Evolutionary conservation across 1,140 invertebrate species (phyloP), one percentile per base, ranked within the genome.

Genomic region (Tetragonula clypearis): DNA sequence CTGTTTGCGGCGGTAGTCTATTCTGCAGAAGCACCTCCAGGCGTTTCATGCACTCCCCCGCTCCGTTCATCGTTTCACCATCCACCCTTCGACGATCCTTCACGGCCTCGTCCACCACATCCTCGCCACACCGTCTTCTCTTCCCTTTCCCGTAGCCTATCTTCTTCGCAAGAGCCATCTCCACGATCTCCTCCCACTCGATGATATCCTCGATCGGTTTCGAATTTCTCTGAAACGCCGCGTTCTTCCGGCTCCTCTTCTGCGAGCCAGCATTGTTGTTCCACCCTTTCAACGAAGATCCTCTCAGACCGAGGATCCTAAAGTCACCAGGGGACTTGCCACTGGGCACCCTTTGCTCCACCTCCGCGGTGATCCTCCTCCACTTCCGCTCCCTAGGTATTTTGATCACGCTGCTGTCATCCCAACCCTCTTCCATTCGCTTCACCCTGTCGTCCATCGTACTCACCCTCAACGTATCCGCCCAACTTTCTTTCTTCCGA

Each of bases 131-230:
- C 26, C 3, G 9, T 12, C n/a, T 78, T 21, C 68, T 49, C 41
- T 71, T 86, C 74, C 84, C 82, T 23, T 79, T 86, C 73, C 83
- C 26, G 6, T 69, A 35, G 60, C 83, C 85, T 68, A 89, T 90
- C 86, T 95, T 95, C 89, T 95, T 95, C 88, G 95, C 94, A 65
- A 96, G 90, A 53, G 96, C 95, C 86, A 96, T 93, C 84, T 96
- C 96, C 80, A 96, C 94, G 66, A 96, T 90, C 86, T 95, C 94
- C 60, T 94, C 93, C 96, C 96, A 96, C 17, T 95, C 94, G 60
- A 95, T 89, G 53, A 90, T 87, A 77, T 92, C 88, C 77, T 88
- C 88, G 41, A 92, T 85, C 65, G 86, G 92, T 90, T 88, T 92
- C 88, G 90, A 73, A 49, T 79, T 88, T 85, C 79, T 87, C 85